Evolutionary conservation across 1,140 invertebrate species (phyloP).

Genomic region (Platorchestia sp.): DNA sequence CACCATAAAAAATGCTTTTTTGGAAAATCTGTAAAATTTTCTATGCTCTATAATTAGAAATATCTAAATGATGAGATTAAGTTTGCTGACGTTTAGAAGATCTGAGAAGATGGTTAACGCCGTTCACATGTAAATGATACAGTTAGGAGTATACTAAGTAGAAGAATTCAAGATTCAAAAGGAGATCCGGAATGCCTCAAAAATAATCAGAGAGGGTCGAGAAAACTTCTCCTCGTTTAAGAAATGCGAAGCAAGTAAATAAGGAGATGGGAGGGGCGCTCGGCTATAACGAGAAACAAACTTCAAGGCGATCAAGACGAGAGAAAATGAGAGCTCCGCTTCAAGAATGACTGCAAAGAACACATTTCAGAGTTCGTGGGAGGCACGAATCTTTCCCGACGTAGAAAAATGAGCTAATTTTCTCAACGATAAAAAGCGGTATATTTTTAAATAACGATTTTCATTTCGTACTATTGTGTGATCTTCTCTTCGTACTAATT

Average conservation of each 20-base stretch:
- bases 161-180: neutral
- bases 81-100: neutral
- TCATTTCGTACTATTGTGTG: too few relatives aligned
- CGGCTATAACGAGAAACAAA: neutral
- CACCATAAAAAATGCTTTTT: neutral
- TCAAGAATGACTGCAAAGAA: neutral
- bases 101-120: neutral
- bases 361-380: neutral
- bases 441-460: neutral
- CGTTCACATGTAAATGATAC: neutral
- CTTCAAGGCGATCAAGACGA: neutral
- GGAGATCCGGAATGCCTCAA: neutral
- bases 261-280: neutral
- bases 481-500: too few relatives aligned
- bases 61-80: neutral
- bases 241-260: neutral
- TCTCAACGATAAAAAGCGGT: neutral
- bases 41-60: neutral
- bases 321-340: neutral
- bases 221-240: neutral
- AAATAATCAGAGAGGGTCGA: neutral
- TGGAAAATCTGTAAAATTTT: neutral
- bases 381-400: neutral
- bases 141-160: neutral
- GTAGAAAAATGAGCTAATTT: neutral